phyloP scores from a whole-genome alignment of 2,797 vertebrate species.

The Novumbra hubbsi region DNA sequence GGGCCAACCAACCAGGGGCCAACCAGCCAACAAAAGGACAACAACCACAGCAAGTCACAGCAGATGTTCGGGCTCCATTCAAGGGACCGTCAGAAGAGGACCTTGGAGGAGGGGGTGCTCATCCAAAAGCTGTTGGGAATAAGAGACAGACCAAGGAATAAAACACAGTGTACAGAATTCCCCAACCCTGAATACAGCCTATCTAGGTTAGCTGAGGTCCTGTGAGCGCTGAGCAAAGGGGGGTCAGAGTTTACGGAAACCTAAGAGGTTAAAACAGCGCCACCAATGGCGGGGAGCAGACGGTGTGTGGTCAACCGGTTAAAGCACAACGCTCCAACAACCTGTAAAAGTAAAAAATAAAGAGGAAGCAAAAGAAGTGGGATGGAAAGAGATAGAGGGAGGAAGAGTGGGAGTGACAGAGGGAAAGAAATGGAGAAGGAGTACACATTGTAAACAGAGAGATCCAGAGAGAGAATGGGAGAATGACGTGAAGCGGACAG shows the following conservation, averaged over 20 bases:
- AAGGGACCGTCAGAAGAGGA: constrained; percentile 22
- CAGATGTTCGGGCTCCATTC: not conserved
- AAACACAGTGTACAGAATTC: constrained; percentile 55
- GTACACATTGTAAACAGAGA: not conserved
- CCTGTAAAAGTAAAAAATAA: constrained; percentile 34
- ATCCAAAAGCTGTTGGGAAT: constrained; percentile 13
- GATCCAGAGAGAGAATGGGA: constrained; percentile 1
- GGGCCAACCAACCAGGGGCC: too few species aligned
- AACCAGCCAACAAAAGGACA: too few species aligned
- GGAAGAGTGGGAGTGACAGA: constrained; percentile 31
- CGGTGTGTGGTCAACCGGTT: not conserved
- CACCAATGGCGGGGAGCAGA: constrained; percentile 2
- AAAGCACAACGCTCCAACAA: constrained; percentile 6
- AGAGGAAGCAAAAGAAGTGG: constrained; percentile 14
- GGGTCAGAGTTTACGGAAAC: constrained; percentile 20
- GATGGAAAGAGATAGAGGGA: constrained; percentile 19
- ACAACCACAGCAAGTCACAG: not conserved
- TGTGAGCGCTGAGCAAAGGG: constrained; percentile 59
- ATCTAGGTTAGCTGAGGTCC: constrained; percentile 41
- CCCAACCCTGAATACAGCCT: constrained; percentile 10
- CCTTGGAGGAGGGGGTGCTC: constrained; percentile 30
- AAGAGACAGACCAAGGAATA: constrained; percentile 22
- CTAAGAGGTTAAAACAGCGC: constrained; percentile 38
- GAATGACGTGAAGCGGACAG: not conserved
- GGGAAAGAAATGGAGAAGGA: constrained; percentile 13